Evolutionary conservation across 2,888 invertebrate species (phyloP).

Genomic region (Keiferia lycopersicella): DNA sequence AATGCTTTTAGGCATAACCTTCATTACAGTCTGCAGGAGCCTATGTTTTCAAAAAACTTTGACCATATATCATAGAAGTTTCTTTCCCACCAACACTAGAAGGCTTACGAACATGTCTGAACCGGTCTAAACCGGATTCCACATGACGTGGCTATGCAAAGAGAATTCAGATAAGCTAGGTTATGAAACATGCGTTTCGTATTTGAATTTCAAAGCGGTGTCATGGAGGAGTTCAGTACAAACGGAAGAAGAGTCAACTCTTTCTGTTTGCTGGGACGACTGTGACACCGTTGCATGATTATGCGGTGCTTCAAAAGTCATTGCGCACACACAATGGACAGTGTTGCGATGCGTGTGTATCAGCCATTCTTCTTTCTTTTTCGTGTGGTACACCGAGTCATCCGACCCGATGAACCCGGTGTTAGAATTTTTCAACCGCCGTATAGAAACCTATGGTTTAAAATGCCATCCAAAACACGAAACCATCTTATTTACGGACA

Average conservation of each 20-base stretch:
- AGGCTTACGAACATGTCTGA: slow-evolving; percentile 30
- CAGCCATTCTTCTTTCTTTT: too few species aligned
- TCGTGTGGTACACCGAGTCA: too few species aligned
- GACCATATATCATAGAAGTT: slow-evolving; percentile 5
- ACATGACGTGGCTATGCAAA: slow-evolving; percentile 35
- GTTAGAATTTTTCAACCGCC: too few species aligned
- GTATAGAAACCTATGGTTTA: too few species aligned
- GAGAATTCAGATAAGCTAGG: slow-evolving; percentile 46
- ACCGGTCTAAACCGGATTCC: slow-evolving; percentile 30
- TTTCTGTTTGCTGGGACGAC: slow-evolving; percentile 32
- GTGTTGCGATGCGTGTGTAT: too few species aligned
- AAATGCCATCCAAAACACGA: too few species aligned
- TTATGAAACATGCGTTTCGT: slow-evolving; percentile 47
- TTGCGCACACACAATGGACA: too few species aligned
- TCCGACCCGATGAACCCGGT: too few species aligned
- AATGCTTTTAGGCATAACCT: neutral
- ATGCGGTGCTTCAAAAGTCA: neutral
- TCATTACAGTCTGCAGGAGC: neutral
- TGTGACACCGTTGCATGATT: slow-evolving; percentile 31
- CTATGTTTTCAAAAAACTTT: slow-evolving; percentile 5
- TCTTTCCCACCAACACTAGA: slow-evolving; percentile 21
- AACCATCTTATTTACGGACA: too few species aligned
- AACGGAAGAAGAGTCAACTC: slow-evolving; percentile 37
- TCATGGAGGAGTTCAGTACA: slow-evolving; percentile 29
- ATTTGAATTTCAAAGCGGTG: slow-evolving; percentile 51